phyloP scores from a whole-genome alignment of 2,113 vertebrate species.

The Aptenodytes patagonicus region DNA sequence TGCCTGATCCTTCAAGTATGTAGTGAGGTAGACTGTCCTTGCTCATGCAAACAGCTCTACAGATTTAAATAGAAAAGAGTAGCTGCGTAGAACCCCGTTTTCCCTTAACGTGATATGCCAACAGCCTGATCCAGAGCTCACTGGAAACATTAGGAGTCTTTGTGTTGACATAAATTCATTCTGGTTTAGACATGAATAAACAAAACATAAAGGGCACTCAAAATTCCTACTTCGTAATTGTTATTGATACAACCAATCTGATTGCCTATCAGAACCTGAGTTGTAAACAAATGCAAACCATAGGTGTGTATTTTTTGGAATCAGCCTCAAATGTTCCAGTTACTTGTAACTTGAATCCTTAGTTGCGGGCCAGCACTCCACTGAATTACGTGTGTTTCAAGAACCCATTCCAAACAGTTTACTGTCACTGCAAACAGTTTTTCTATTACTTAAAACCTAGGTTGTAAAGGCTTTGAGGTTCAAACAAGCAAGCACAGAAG shows the following conservation, averaged over 20 bases:
- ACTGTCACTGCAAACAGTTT: not conserved
- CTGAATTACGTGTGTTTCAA: not conserved
- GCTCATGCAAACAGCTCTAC: not conserved
- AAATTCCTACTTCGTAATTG: not conserved
- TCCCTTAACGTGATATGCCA: not conserved
- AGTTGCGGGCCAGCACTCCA: not conserved
- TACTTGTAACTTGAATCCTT: not conserved
- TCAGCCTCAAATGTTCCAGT: not conserved
- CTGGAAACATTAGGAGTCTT: not conserved
- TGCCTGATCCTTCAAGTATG: not conserved
- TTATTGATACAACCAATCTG: not conserved
- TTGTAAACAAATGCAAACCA: not conserved
- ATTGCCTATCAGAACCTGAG: not conserved
- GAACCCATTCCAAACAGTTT: not conserved
- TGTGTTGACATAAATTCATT: not conserved
- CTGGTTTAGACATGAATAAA: not conserved
- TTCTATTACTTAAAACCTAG: not conserved
- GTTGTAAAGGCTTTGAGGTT: not conserved
- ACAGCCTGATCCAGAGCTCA: not conserved
- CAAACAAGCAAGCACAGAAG: not conserved
- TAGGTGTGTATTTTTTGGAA: not conserved
- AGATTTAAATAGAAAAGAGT: not conserved
- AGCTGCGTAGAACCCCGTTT: not conserved
- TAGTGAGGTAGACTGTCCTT: not conserved
- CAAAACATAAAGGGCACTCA: not conserved